Evolutionary conservation across 1,140 invertebrate genomes (phyloP), one percentile per base, ranked within the genome.

Genomic region (Zaprionus capensis): DNA sequence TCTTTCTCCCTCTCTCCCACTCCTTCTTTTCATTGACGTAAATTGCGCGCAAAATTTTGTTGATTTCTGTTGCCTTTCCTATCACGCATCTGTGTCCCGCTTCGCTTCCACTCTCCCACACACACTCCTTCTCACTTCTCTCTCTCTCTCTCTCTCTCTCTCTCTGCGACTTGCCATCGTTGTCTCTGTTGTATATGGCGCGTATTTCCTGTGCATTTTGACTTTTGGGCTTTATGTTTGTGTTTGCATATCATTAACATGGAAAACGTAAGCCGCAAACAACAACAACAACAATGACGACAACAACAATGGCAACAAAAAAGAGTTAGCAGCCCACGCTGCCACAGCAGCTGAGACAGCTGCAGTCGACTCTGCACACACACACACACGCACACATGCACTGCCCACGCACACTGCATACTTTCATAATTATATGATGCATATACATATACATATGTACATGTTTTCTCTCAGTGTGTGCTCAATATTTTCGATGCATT

Each of bases 231-330:
- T 75, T 70, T 83, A 68, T 82, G 75, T 66, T 68, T 76, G 63
- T 83, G 82, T 87, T 87, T 87, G 84, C 84, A 87, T 87, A 88
- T 79, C 78, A 87, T 87, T 87, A 87, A 88, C 84, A 81, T 76
- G 74, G 71, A 88, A 81, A 83, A 84, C 55, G 61, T 75, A 81
- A 88, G 78, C 84, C 78, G 38, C 46, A 67, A 64, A 28, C 41
- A 63, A 55, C 26, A 56, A 28, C 34, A 55, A 28, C n/a, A 24
- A 56, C n/a, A 63, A 55, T 14, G 17, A 20, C 15, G 34, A 9
- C 38, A 24, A 14, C 20, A 22, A 20, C n/a, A 65, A 14, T n/a
- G 76, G 81, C 59, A 62, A 53, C 70, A 63, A 67, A 71, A 87
- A 82, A 82, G 80, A 80, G 84, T 88, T 87, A 78, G 68, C 49